Conservation (phyloP, 2,113 vertebrate genomes). For the Monopterus albus region DNA sequence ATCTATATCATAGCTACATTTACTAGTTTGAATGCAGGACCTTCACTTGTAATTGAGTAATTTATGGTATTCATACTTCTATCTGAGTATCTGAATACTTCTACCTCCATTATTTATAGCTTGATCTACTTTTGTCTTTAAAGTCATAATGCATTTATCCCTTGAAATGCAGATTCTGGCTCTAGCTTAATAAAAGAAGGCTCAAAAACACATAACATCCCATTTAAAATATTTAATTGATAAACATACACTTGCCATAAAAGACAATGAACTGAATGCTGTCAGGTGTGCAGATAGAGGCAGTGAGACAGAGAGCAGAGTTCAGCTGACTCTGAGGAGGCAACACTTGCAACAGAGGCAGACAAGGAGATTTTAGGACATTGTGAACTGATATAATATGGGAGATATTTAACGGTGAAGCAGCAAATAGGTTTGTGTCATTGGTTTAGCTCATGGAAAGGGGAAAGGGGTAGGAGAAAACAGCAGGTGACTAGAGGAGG, state of each 20-base stretch:
- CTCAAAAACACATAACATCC: not conserved
- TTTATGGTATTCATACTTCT: not conserved
- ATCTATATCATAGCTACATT: too few relatives aligned
- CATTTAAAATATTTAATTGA: conserved; percentile 94
- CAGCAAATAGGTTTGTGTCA: conserved; percentile 64
- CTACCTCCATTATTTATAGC: not conserved
- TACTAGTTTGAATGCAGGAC: too few relatives aligned
- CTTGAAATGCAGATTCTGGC: not conserved
- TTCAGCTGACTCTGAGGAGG: conserved; percentile 57
- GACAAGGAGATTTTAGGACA: conserved; percentile 37
- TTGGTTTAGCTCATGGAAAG: conserved; percentile 58
- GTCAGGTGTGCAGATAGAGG: conserved; percentile 36
- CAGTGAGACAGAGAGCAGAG: conserved; percentile 33
- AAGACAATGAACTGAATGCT: conserved; percentile 86
- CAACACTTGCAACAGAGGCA: conserved; percentile 67
- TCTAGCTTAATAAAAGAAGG: not conserved
- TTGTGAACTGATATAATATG: conserved; percentile 12
- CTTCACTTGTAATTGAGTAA: too few relatives aligned
- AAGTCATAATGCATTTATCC: not conserved
- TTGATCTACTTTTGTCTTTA: not conserved
- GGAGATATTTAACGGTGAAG: conserved; percentile 40
- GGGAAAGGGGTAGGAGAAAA: conserved; percentile 22
- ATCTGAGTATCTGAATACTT: not conserved
- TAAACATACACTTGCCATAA: conserved; percentile 98
- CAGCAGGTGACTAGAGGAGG: conserved; percentile 33